These are phyloP conservation scores for Gorsachius magnificus DNA, from an alignment of 2,797 vertebrate genomes.

Conservation along the genomic window DNA sequence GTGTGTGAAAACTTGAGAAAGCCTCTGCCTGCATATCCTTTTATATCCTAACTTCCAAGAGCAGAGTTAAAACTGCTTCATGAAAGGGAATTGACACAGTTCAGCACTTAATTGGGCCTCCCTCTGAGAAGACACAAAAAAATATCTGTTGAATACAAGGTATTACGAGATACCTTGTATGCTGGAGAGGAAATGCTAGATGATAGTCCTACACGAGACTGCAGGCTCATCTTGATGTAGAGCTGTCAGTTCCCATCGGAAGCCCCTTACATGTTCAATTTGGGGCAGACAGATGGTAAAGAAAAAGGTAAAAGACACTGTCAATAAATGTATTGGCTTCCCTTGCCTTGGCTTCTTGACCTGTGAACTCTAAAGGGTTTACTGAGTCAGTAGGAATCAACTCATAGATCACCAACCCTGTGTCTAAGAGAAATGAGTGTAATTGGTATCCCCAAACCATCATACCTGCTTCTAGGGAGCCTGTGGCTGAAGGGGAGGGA, in stretches of 20 bases:
- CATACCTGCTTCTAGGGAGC: background rate
- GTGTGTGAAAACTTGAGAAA: background rate
- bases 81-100: background rate
- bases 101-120: background rate
- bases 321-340: background rate
- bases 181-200: background rate
- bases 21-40: background rate
- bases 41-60: background rate
- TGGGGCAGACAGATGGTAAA: background rate
- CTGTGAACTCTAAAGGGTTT: background rate
- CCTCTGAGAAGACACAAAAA: background rate
- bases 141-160: background rate
- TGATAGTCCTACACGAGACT: background rate
- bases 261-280: background rate
- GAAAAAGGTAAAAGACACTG: background rate
- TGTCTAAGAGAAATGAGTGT: background rate
- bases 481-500: background rate
- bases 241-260: background rate
- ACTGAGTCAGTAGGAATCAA: background rate
- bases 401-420: background rate
- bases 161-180: background rate
- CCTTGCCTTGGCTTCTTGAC: background rate
- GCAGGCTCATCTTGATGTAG: background rate
- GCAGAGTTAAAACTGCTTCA: background rate
- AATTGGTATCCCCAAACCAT: background rate